phyloP scores from a whole-genome alignment of 2,113 vertebrate genomes.

The Lucifuga dentata region DNA sequence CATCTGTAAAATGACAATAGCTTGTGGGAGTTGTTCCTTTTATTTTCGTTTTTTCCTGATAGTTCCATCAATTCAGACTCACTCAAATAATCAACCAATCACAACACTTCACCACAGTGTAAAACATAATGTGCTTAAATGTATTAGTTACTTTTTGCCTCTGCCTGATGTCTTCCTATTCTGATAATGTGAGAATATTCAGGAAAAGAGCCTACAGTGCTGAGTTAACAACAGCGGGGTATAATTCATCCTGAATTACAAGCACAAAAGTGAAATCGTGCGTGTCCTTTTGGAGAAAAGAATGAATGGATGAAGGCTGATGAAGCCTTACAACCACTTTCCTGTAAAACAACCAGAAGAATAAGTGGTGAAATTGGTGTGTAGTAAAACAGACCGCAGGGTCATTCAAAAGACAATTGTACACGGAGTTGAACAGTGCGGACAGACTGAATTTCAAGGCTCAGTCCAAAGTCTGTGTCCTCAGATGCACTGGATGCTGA shows the following conservation, averaged over 20 bases:
- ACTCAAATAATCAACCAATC: no score
- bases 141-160: no score
- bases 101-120: no score
- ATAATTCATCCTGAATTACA: constrained; percentile 23
- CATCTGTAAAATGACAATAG: no score
- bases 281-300: constrained; percentile 55
- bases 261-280: constrained; percentile 49
- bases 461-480: constrained; percentile 78
- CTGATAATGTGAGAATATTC: constrained; percentile 3
- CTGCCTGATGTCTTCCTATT: background rate
- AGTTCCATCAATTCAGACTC: no score
- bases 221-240: constrained; percentile 29
- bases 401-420: constrained; percentile 84
- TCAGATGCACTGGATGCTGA: constrained; percentile 75
- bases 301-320: constrained; percentile 46
- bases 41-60: no score
- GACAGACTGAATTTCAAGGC: constrained; percentile 79
- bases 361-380: constrained; percentile 74
- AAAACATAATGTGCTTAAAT: no score
- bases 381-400: constrained; percentile 80
- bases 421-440: constrained; percentile 76
- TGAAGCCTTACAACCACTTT: constrained; percentile 59
- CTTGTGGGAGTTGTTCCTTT: no score
- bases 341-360: constrained; percentile 73
- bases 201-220: constrained; percentile 30